Evolutionary conservation across 2,113 vertebrate species (phyloP).

Genomic region (Chinchilla lanigera): DNA sequence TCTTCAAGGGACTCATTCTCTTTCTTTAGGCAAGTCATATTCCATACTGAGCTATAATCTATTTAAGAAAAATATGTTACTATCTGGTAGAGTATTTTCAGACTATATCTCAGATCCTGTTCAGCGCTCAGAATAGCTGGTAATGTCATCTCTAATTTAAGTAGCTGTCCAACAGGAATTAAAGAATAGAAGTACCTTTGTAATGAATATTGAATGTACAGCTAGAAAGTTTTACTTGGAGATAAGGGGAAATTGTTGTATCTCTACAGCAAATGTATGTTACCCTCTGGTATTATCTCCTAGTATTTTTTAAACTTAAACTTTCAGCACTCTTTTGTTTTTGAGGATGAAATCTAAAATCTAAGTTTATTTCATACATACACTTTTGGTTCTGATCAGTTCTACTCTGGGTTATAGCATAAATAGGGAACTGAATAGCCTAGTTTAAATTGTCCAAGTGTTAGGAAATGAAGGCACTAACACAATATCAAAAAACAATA

Average conservation of each 20-base stretch:
- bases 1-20: not conserved
- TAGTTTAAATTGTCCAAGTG: conserved; percentile 58
- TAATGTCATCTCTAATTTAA: conserved; percentile 34
- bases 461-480: conserved; percentile 37
- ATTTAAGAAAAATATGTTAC: conserved; percentile 48
- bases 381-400: not conserved
- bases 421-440: conserved; percentile 50
- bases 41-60: not conserved
- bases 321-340: not conserved
- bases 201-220: not conserved
- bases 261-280: conserved; percentile 38
- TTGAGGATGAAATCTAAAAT: conserved; percentile 36
- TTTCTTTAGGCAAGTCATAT: not conserved
- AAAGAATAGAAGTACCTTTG: conserved; percentile 36
- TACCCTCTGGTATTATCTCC: not conserved
- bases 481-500: conserved; percentile 2
- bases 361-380: not conserved
- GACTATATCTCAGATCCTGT: not conserved
- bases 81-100: conserved; percentile 40
- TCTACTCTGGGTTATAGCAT: not conserved
- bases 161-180: not conserved
- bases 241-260: not conserved
- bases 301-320: not conserved
- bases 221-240: not conserved
- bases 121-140: conserved; percentile 20